Percentiles rank a stretch among this genome's conserved stretches.
These are phyloP conservation scores for Thera obeliscata DNA, from an alignment of 2,888 invertebrate genomes.

Conservation along the genomic window DNA sequence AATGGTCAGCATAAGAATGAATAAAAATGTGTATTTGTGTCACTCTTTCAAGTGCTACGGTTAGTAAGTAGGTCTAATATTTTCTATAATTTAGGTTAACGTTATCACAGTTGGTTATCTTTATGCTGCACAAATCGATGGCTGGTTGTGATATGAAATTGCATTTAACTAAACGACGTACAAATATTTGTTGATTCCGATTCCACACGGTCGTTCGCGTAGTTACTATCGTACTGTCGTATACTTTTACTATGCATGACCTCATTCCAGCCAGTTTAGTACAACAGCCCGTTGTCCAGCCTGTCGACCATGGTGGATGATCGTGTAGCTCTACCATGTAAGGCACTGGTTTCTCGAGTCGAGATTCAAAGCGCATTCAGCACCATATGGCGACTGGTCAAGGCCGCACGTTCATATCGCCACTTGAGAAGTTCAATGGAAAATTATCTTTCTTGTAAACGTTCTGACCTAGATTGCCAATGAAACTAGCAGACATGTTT, in stretches of 20 bases:
- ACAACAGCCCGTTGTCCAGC: constrained; percentile 24
- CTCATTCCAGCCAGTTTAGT: constrained; percentile 31
- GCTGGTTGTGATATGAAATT: constrained; percentile 1
- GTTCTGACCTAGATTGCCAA: constrained; percentile 53
- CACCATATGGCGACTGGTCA: constrained; percentile 71
- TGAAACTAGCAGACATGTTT: constrained; percentile 48
- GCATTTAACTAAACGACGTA: neutral
- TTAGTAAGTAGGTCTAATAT: neutral
- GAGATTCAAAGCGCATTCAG: constrained; percentile 54
- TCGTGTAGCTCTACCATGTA: constrained; percentile 61
- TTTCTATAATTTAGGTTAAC: neutral
- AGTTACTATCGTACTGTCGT: constrained; percentile 7
- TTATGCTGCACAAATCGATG: constrained; percentile 1
- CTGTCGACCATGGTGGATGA: constrained; percentile 40
- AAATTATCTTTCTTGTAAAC: constrained; percentile 56
- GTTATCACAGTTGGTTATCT: neutral
- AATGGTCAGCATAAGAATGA: constrained; percentile 26
- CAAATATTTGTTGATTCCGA: neutral
- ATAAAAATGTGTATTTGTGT: constrained; percentile 20
- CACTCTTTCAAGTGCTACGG: neutral
- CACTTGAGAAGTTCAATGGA: constrained; percentile 58
- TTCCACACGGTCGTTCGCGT: constrained; percentile 6
- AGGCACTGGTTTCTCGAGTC: constrained; percentile 56
- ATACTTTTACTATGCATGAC: constrained; percentile 30
- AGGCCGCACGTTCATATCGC: constrained; percentile 59